These are phyloP conservation scores for Polyommatus icarus DNA, from an alignment of 2,888 invertebrate genomes.

Conservation along the genomic window DNA sequence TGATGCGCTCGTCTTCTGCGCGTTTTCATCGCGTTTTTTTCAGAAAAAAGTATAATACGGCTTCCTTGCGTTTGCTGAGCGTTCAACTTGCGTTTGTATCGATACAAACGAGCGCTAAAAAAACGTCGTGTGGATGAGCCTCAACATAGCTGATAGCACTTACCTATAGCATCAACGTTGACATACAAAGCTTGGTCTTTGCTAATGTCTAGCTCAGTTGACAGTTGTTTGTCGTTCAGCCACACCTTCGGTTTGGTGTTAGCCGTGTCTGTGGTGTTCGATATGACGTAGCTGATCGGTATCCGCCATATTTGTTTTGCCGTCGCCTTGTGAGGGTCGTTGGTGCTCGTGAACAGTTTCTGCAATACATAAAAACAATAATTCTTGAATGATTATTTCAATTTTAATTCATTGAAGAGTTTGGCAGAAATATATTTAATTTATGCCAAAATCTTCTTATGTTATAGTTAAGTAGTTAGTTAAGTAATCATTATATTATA, in stretches of 20 bases:
- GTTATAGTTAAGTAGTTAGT: no score
- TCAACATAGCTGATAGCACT: slow-evolving; percentile 40
- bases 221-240: slow-evolving; percentile 52
- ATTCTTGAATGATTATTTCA: no score
- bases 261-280: slow-evolving; percentile 48
- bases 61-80: no score
- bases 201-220: slow-evolving; percentile 48
- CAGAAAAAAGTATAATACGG: no score
- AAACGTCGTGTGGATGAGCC: no score
- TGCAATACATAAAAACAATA: slow-evolving; percentile 42
- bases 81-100: no score
- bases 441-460: slow-evolving; percentile 35
- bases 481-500: no score
- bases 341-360: slow-evolving; percentile 62
- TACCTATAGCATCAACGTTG: slow-evolving; percentile 82
- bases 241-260: slow-evolving; percentile 57
- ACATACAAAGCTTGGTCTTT: slow-evolving; percentile 80
- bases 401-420: no score
- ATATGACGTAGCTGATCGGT: slow-evolving; percentile 74
- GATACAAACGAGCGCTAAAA: no score
- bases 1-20: no score
- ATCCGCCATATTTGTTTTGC: slow-evolving; percentile 79
- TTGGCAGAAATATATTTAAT: no score
- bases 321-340: slow-evolving; percentile 56
- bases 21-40: no score